phyloP scores from a whole-genome alignment of 2,888 invertebrate genomes.

The Allygus modestus region DNA sequence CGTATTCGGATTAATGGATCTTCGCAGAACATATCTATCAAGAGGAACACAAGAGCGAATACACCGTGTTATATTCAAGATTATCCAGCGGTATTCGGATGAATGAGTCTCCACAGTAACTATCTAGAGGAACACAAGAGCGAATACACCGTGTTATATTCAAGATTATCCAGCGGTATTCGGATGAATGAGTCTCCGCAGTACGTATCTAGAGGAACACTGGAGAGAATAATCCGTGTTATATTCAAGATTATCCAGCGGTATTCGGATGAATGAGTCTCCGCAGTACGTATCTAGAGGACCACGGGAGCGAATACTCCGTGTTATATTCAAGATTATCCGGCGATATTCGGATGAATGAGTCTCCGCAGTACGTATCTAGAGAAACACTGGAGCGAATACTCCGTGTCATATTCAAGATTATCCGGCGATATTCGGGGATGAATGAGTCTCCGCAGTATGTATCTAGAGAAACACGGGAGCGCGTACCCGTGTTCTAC shows the following conservation, averaged over 20 bases:
- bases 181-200: neutral
- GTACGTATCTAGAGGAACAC: neutral
- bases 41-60: no score
- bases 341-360: no score
- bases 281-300: neutral
- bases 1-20: neutral
- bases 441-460: constrained; percentile 11
- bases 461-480: constrained; percentile 2
- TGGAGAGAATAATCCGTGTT: neutral
- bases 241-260: neutral
- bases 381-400: no score
- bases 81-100: neutral
- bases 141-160: neutral
- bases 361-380: no score
- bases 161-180: neutral
- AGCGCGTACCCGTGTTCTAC: constrained; percentile 27
- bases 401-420: no score
- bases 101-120: neutral
- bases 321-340: neutral
- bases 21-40: neutral
- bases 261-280: neutral
- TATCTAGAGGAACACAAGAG: neutral
- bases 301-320: neutral
- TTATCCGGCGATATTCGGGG: neutral
- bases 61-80: neutral